phyloP scores from a whole-genome alignment of 2,888 invertebrate species.

The Atethmia centrago region DNA sequence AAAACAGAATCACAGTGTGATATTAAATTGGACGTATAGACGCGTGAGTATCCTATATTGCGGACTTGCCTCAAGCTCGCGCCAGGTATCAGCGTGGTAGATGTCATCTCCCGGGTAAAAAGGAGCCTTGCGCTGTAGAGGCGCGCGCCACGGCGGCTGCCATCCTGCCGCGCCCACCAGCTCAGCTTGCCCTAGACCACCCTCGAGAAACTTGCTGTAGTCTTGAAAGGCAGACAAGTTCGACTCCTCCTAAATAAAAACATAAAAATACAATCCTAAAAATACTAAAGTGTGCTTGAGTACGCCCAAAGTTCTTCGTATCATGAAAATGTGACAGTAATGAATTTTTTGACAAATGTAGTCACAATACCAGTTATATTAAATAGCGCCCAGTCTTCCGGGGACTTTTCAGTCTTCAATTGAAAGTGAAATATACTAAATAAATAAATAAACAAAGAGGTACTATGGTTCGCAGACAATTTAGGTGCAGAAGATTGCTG shows the following conservation, averaged over 20 bases:
- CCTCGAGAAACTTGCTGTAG: conserved; percentile 90
- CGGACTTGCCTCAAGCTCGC: conserved; percentile 84
- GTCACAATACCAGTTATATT: background rate
- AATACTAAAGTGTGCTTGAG: background rate
- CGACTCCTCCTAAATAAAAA: conserved; percentile 82
- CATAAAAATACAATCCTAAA: conserved; percentile 3
- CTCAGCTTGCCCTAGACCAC: conserved; percentile 90
- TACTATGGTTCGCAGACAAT: too few species aligned
- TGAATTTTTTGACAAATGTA: background rate
- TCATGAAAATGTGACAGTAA: too few species aligned
- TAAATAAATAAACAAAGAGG: too few species aligned
- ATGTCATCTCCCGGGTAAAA: conserved; percentile 90
- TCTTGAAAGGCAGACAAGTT: conserved; percentile 89
- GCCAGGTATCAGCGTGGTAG: conserved; percentile 88
- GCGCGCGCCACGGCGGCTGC: conserved; percentile 91
- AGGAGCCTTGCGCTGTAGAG: conserved; percentile 90
- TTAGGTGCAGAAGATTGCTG: too few species aligned
- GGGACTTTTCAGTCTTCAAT: too few species aligned
- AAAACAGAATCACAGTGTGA: background rate
- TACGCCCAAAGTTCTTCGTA: background rate
- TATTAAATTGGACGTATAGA: background rate
- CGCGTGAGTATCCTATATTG: background rate
- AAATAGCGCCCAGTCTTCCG: background rate
- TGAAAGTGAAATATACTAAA: too few species aligned
- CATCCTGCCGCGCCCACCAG: conserved; percentile 88